Conservation (phyloP, 2,888 invertebrate genomes). For the Ormyrus nitidulus region DNA sequence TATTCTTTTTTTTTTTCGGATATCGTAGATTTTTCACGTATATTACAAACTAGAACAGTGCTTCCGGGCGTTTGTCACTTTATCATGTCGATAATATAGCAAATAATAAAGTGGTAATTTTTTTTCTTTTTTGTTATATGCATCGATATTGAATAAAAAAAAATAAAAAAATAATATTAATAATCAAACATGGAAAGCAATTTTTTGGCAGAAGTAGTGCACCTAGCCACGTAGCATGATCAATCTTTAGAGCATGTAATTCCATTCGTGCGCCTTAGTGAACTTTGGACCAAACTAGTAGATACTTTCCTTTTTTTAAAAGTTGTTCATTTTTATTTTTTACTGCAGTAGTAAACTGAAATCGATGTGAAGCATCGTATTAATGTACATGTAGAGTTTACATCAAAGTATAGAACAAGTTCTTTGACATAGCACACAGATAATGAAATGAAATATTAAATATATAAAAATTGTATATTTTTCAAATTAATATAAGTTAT, state of each 20-base stretch:
- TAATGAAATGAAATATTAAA: conserved; percentile 30
- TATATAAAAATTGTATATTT: conserved; percentile 45
- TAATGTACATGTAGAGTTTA: conserved; percentile 49
- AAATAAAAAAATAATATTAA: conserved; percentile 41
- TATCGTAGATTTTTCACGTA: conserved; percentile 51
- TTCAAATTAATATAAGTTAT: conserved; percentile 44
- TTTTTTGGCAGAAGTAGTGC: conserved; percentile 48
- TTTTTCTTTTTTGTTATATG: conserved; percentile 42
- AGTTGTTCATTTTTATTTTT: conserved; percentile 38
- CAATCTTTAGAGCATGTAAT: conserved; percentile 41
- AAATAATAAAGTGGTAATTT: conserved; percentile 33
- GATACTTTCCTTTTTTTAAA: conserved; percentile 38
- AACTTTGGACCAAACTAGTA: conserved; percentile 54
- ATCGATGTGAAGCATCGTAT: conserved; percentile 46
- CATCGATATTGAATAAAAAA: conserved; percentile 43
- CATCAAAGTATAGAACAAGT: conserved; percentile 44
- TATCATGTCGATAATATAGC: conserved; percentile 28
- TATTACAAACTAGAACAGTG: conserved; percentile 42
- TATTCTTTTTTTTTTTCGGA: conserved; percentile 33
- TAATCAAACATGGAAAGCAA: conserved; percentile 52
- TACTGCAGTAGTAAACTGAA: conserved; percentile 28
- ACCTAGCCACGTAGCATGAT: conserved; percentile 57
- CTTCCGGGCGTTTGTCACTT: conserved; percentile 45
- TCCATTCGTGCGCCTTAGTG: conserved; percentile 29
- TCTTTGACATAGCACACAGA: conserved; percentile 30